Conservation (phyloP, 2,797 vertebrate species). For the Rhynchotus rufescens region DNA sequence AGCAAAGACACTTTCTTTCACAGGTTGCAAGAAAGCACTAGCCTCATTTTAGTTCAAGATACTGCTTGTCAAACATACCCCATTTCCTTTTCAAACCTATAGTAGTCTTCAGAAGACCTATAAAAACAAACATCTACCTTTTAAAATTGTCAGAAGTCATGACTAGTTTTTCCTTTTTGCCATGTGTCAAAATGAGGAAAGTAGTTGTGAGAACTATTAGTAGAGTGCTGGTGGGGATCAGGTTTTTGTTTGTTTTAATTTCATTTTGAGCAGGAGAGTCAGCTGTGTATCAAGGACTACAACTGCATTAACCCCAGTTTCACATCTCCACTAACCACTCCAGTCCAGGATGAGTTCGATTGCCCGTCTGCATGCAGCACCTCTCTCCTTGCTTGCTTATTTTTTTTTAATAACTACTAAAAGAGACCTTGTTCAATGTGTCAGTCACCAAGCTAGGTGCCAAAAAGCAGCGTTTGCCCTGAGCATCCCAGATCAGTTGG, state of each 20-base stretch:
- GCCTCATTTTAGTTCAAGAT: not conserved
- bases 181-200: not conserved
- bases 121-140: not conserved
- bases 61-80: not conserved
- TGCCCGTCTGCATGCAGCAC: slow-evolving; percentile 36
- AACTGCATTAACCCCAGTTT: slow-evolving; percentile 25
- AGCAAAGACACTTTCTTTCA: slow-evolving; percentile 67
- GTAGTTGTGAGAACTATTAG: not conserved
- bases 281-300: slow-evolving; percentile 64
- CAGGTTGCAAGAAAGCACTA: not conserved
- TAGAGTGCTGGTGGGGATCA: not conserved
- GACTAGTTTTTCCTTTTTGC: not conserved
- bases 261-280: not conserved
- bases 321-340: not conserved
- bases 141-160: not conserved
- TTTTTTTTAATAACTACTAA: not conserved
- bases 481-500: not conserved
- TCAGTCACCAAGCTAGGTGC: not conserved
- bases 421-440: not conserved
- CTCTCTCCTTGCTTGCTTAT: slow-evolving; percentile 18
- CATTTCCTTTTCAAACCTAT: not conserved
- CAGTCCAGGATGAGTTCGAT: not conserved
- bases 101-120: not conserved
- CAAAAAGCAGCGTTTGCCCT: not conserved
- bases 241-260: not conserved